Percentiles rank a stretch among this genome's conserved stretches.
phyloP scores from a whole-genome alignment of 2,797 vertebrate species.

The Melanotaenia maccullochi region DNA sequence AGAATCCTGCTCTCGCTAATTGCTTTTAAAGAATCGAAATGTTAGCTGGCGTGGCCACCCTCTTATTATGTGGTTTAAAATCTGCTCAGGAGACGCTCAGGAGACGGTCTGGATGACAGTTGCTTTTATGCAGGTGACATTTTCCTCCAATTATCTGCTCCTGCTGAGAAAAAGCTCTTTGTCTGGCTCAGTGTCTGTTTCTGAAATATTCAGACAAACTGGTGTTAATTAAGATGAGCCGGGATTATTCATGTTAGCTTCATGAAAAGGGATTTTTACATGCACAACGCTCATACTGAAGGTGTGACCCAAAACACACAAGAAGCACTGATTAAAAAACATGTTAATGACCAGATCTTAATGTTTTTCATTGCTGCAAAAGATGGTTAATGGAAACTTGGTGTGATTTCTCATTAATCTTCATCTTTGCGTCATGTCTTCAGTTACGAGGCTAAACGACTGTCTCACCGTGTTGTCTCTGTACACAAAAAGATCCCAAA shows the following conservation, averaged over 20 bases:
- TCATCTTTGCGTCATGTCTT: slow-evolving; percentile 12
- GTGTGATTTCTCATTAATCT: slow-evolving; percentile 36
- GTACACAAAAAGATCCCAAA: slow-evolving; percentile 14
- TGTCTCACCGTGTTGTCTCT: background rate
- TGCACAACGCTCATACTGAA: background rate
- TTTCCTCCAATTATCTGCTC: slow-evolving; percentile 46
- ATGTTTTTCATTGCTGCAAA: slow-evolving; percentile 2
- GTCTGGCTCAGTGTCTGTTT: background rate
- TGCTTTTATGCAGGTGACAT: slow-evolving; percentile 35
- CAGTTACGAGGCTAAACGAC: slow-evolving; percentile 23
- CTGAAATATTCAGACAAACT: slow-evolving; percentile 31
- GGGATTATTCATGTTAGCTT: slow-evolving; percentile 25
- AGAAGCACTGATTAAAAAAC: slow-evolving; percentile 19
- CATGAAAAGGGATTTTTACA: slow-evolving; percentile 28
- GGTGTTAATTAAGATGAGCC: slow-evolving; percentile 29
- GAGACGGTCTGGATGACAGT: slow-evolving; percentile 8
- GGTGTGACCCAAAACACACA: background rate
- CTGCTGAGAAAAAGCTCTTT: slow-evolving; percentile 23
- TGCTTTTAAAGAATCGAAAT: background rate
- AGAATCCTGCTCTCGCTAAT: background rate
- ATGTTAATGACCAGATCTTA: slow-evolving; percentile 6
- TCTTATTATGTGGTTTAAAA: slow-evolving; percentile 25
- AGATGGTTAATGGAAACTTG: slow-evolving; percentile 12
- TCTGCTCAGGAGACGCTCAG: slow-evolving; percentile 26
- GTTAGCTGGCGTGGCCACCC: background rate